A percentile compares a stretch with the other conserved stretches of the same genome.
phyloP scores from a whole-genome alignment of 2,888 invertebrate species.

The Diabrotica balteata region DNA sequence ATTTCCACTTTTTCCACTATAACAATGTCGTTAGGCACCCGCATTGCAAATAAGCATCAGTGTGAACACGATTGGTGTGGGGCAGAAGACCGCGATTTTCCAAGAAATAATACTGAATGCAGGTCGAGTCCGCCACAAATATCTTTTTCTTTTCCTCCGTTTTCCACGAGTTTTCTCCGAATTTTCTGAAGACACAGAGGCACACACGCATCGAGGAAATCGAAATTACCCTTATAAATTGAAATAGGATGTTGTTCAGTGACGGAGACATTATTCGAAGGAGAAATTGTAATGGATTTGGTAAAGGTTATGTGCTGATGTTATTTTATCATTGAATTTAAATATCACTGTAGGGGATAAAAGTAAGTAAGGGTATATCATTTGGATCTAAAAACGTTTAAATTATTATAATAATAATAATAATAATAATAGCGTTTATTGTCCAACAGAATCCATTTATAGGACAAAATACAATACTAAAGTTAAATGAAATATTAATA shows the following conservation, averaged over 20 bases:
- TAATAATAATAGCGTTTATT: too few relatives aligned
- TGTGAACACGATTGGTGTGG: conserved; percentile 46
- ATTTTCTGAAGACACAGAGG: conserved; percentile 19
- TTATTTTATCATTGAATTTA: background rate
- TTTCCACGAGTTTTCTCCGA: conserved; percentile 17
- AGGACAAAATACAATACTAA: too few relatives aligned
- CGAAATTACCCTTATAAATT: conserved; percentile 40
- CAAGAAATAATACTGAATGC: conserved; percentile 51
- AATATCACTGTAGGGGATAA: too few relatives aligned
- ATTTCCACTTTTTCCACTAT: conserved; percentile 42
- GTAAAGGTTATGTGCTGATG: conserved; percentile 8
- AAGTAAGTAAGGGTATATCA: too few relatives aligned
- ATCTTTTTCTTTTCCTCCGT: conserved; percentile 33
- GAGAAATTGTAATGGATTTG: conserved; percentile 14
- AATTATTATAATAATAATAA: too few relatives aligned
- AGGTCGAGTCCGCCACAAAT: conserved; percentile 46
- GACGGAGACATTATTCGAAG: conserved; percentile 19
- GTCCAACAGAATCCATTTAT: too few relatives aligned
- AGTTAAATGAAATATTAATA: too few relatives aligned
- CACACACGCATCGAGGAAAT: conserved; percentile 28
- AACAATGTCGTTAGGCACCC: conserved; percentile 55
- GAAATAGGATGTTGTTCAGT: conserved; percentile 32
- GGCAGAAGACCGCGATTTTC: conserved; percentile 40
- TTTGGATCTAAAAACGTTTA: too few relatives aligned
- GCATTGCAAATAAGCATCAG: conserved; percentile 50